phyloP scores from a whole-genome alignment of 2,797 vertebrate species.

The Dermochelys coriacea region DNA sequence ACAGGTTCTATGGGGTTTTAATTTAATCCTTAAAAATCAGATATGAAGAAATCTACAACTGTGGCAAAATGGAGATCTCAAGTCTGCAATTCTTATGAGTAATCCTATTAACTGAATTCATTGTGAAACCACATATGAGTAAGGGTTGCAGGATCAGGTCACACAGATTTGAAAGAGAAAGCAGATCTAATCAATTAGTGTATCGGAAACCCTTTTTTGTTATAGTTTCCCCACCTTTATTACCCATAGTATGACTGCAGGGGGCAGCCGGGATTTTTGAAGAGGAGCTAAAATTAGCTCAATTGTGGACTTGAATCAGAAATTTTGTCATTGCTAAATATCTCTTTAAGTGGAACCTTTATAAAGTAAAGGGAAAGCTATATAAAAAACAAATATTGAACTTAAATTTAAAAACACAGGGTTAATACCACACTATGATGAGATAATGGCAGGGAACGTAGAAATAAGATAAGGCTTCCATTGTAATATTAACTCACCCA shows the following conservation, averaged over 20 bases:
- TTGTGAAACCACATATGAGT: conserved; percentile 43
- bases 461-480: background rate
- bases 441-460: conserved; percentile 40
- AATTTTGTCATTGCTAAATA: conserved; percentile 54
- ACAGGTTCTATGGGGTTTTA: background rate
- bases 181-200: conserved; percentile 54
- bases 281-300: conserved; percentile 28
- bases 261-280: conserved; percentile 19
- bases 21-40: conserved; percentile 37
- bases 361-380: conserved; percentile 62
- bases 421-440: conserved; percentile 54
- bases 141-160: conserved; percentile 38
- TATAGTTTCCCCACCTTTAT: conserved; percentile 44
- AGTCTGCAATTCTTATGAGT: conserved; percentile 11
- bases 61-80: background rate
- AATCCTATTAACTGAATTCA: conserved; percentile 36
- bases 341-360: conserved; percentile 56
- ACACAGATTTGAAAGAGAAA: conserved; percentile 47
- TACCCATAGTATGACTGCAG: conserved; percentile 20
- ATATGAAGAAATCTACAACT: background rate
- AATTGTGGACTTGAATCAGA: conserved; percentile 41
- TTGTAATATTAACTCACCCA: rapidly evolving
- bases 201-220: conserved; percentile 53
- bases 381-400: conserved; percentile 55
- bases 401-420: conserved; percentile 22